phyloP scores from a whole-genome alignment of 2,113 vertebrate species.

The Leptodactylus fuscus region DNA sequence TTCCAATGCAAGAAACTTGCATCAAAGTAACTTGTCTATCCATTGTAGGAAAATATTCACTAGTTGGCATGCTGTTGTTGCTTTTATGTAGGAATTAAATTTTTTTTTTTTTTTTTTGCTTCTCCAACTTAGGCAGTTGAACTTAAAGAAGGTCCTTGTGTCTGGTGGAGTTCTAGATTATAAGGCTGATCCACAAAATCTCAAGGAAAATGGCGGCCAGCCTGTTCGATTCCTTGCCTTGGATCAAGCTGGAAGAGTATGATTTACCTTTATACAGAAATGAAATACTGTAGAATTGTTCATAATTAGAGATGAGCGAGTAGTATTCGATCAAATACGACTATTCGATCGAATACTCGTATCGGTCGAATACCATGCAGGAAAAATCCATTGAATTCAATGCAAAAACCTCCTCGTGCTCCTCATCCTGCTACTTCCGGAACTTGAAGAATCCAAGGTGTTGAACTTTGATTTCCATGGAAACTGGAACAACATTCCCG shows the following conservation, averaged over 20 bases:
- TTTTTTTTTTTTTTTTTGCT: slow-evolving; percentile 47
- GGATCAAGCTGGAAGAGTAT: slow-evolving; percentile 93
- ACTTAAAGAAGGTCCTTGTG: slow-evolving; percentile 93
- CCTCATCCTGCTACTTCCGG: no score
- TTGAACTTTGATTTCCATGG: no score
- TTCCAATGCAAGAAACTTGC: slow-evolving; percentile 98
- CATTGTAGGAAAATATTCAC: no score
- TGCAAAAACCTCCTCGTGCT: no score
- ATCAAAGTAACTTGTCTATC: slow-evolving; percentile 83
- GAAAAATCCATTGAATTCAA: no score
- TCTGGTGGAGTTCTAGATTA: slow-evolving; percentile 90
- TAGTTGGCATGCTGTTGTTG: background rate
- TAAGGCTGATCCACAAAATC: slow-evolving; percentile 85
- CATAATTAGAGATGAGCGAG: no score
- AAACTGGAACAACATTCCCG: no score
- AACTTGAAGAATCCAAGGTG: no score
- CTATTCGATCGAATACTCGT: no score
- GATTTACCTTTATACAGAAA: slow-evolving; percentile 58
- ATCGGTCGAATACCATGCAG: no score
- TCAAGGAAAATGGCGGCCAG: slow-evolving; percentile 87
- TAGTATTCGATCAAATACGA: no score
- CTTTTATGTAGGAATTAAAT: background rate
- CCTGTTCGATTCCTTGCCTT: slow-evolving; percentile 85
- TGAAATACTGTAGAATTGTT: no score
- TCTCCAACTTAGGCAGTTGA: slow-evolving; percentile 81